These are phyloP conservation scores for Rhinogobius similis DNA, from an alignment of 2,113 vertebrate genomes.

Conservation along the genomic window DNA sequence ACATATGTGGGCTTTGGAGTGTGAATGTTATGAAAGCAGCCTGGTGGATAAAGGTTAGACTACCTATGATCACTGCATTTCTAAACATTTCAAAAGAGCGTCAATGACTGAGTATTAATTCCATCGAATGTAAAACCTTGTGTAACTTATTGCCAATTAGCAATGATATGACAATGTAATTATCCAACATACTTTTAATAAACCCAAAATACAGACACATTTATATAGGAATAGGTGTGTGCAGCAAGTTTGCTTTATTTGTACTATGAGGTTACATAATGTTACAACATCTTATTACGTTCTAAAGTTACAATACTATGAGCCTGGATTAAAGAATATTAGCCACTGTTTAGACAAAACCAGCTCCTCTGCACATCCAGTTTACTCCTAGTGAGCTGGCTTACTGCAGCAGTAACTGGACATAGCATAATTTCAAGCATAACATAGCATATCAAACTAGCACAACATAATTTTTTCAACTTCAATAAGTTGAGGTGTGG, in stretches of 20 bases:
- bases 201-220: background rate
- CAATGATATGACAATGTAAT: too few species aligned
- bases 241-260: too few species aligned
- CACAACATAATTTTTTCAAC: too few species aligned
- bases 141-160: background rate
- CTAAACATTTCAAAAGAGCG: background rate
- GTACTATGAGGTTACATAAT: background rate
- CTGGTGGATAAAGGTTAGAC: background rate
- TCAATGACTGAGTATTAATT: background rate
- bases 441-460: too few species aligned
- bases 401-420: background rate
- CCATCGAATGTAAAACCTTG: background rate
- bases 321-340: background rate
- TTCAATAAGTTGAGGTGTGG: slow-evolving; percentile 30
- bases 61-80: background rate
- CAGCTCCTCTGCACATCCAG: background rate
- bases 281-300: background rate
- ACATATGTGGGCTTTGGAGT: background rate
- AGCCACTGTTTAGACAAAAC: too few species aligned
- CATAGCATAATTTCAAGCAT: background rate
- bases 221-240: too few species aligned
- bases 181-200: background rate
- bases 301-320: background rate
- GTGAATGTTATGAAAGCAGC: background rate
- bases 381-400: too few species aligned